These are phyloP conservation scores for Crossaster papposus DNA, from an alignment of 53 echinoderm and acorn worm genomes.

Conservation along the genomic window DNA sequence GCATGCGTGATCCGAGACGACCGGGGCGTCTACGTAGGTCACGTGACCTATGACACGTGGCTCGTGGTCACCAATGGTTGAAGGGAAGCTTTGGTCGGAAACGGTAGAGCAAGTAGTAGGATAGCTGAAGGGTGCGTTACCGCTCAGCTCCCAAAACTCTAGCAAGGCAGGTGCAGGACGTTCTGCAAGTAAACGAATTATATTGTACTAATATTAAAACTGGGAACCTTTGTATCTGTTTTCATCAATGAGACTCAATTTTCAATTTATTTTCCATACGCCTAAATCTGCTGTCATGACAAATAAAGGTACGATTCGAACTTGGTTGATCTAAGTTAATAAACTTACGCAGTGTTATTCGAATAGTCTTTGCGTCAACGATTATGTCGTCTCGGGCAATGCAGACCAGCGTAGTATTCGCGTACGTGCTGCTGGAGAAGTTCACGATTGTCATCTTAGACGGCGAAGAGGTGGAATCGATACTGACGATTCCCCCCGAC, in stretches of 20 bases:
- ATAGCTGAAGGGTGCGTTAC: not conserved
- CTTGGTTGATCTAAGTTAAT: no score
- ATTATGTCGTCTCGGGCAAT: slow-evolving; percentile 20
- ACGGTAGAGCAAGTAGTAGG: slow-evolving; percentile 8
- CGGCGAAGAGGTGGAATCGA: not conserved
- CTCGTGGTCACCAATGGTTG: not conserved
- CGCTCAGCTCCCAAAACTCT: slow-evolving; percentile 45
- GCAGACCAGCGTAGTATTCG: slow-evolving; percentile 10
- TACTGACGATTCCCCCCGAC: not conserved
- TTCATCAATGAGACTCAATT: no score
- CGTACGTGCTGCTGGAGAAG: not conserved
- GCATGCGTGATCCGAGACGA: slow-evolving; percentile 25
- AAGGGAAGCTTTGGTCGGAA: not conserved
- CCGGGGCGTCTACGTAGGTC: slow-evolving; percentile 20
- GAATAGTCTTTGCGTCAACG: not conserved
- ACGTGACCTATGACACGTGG: slow-evolving; percentile 34
- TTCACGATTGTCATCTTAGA: not conserved
- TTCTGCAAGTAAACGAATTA: not conserved
- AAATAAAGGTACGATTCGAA: no score
- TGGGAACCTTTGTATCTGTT: not conserved
- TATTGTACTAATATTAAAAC: not conserved
- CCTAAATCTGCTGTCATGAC: no score
- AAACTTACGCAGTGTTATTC: no score
- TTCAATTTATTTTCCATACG: no score
- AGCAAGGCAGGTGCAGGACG: not conserved